Evolutionary conservation across 2,797 vertebrate species (phyloP), one percentile per base, ranked within the genome.

Genomic region (Eospalax fontanierii): DNA sequence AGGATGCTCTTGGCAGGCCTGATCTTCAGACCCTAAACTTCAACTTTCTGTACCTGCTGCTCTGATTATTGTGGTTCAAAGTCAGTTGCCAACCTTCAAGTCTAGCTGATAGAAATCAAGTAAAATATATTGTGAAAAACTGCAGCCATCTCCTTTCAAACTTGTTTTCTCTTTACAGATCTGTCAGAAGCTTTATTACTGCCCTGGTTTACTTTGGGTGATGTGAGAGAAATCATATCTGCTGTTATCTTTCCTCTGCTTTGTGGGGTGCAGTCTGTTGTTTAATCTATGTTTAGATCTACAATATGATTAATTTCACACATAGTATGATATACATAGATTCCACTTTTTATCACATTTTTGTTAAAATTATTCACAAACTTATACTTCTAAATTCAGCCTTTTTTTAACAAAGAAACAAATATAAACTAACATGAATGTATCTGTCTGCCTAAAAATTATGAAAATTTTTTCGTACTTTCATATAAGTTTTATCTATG

Each of bases 401-500:
- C 30, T 21, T n/a, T 87, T 66, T 59, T 66, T 81, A 94, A n/a
- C 91, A 70, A n/a, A 84, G 26, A 63, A 82, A 90, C 68, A 92
- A 26, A 96, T 76, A 97, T 54, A 66, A 43, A 96, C 21, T 74
- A 59, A 95, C 76, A 12, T 35, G 15, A 65, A 95, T 63, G 81
- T 19, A 11, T 95, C 90, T 90, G 94, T 84, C 96, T 79, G 28
- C 43, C 54, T 97, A 98, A 97, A 87, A 97, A 74, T 88, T 95
- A 97, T 95, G 92, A 97, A 33, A n/a, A 98, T 93, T 97, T 98
- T 71, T 98, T 96, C 95, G 97, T 96, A 95, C 98, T 85, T 93
- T 6, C 33, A 57, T 98, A 96, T 98, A 98, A 98, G 98, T 98
- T 98, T 97, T 94, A 97, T 93, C 96, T 96, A 98, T 98, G 98